Evolutionary conservation across 2,113 vertebrate genomes (phyloP).

Genomic region (Phrynocephalus versicolor): DNA sequence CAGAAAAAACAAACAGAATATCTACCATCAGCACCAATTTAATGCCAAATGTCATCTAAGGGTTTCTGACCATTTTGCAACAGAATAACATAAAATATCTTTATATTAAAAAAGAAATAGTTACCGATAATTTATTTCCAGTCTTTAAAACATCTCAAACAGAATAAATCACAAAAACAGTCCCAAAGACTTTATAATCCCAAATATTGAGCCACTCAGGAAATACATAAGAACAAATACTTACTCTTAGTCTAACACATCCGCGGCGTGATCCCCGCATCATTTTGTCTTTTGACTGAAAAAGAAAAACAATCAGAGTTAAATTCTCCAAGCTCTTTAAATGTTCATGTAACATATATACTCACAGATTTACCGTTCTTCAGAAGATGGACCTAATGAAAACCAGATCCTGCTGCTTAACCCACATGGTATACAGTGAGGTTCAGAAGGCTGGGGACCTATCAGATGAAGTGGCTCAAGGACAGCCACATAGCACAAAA

Average conservation of each 20-base stretch:
- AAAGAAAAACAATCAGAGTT: conserved; percentile 61
- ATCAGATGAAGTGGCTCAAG: too few species aligned
- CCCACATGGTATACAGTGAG: neutral
- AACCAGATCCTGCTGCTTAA: neutral
- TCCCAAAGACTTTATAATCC: neutral
- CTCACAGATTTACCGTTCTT: neutral
- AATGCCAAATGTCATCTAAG: neutral
- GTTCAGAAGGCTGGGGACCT: too few species aligned
- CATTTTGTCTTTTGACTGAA: conserved; percentile 99
- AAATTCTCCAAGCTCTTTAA: neutral
- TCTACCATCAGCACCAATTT: neutral
- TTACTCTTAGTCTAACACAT: conserved; percentile 92
- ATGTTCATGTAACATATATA: neutral
- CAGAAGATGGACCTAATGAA: neutral
- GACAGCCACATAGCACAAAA: too few species aligned
- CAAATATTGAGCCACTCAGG: conserved; percentile 33
- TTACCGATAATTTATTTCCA: neutral
- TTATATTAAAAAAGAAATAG: conserved; percentile 17
- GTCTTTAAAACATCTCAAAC: conserved; percentile 36
- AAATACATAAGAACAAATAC: conserved; percentile 35
- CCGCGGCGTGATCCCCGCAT: conserved; percentile 98
- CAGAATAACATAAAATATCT: neutral
- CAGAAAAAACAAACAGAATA: neutral
- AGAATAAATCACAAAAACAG: neutral
- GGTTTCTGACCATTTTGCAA: neutral